Evolutionary conservation across 1,140 invertebrate species (phyloP).

Genomic region (Papilio machaon): DNA sequence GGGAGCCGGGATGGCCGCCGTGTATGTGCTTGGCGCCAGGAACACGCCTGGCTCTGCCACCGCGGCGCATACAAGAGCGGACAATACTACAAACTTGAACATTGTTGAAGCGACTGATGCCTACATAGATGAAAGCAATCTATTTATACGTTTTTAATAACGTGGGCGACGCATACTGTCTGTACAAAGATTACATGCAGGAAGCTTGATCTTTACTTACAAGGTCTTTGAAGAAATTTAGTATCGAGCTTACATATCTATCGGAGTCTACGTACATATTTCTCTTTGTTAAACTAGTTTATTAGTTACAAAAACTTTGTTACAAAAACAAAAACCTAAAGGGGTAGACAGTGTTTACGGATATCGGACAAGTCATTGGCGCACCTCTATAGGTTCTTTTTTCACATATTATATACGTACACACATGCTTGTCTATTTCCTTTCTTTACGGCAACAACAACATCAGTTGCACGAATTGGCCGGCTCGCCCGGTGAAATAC

Average conservation of each 20-base stretch:
- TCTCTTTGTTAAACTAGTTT: not conserved
- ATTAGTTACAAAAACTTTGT: too few relatives aligned
- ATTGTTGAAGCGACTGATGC: conserved; percentile 61
- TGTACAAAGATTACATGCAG: not conserved
- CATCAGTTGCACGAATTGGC: too few relatives aligned
- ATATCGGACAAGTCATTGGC: too few relatives aligned
- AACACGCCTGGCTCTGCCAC: conserved; percentile 58
- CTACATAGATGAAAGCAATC: not conserved
- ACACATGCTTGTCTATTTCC: too few relatives aligned
- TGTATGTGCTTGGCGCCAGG: conserved; percentile 54
- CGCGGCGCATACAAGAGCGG: conserved; percentile 72
- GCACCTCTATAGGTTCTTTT: too few relatives aligned
- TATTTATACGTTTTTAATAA: conserved; percentile 9
- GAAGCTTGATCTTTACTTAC: not conserved
- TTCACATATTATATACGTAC: too few relatives aligned
- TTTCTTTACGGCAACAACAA: too few relatives aligned
- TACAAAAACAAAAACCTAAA: too few relatives aligned
- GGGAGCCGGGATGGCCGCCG: conserved; percentile 48
- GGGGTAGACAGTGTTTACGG: too few relatives aligned
- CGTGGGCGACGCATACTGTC: not conserved
- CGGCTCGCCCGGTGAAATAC: too few relatives aligned
- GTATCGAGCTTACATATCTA: not conserved
- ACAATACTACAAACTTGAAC: conserved; percentile 83
- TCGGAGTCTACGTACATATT: not conserved
- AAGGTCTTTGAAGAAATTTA: not conserved